Evolutionary conservation across 2,888 invertebrate genomes (phyloP).

Genomic region (Xestoiulus laeticollis): DNA sequence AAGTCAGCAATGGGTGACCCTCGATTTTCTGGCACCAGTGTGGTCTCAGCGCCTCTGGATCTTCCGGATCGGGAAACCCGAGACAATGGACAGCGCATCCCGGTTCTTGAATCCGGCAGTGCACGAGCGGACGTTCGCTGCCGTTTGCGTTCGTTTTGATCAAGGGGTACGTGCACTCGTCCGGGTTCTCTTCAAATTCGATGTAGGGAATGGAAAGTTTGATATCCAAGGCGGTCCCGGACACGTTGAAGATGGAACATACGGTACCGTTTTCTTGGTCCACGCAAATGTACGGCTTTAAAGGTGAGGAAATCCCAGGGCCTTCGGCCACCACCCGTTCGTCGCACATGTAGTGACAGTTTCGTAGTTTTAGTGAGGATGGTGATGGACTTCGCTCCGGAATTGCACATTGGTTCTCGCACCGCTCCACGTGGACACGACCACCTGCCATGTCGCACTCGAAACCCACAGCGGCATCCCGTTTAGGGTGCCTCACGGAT

Average conservation of each 20-base stretch:
- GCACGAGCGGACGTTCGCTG: slow-evolving; percentile 22
- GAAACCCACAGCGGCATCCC: slow-evolving; percentile 57
- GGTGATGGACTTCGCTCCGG: slow-evolving; percentile 42
- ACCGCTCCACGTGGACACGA: slow-evolving; percentile 58
- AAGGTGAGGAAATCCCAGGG: not conserved
- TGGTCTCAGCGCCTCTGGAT: not conserved
- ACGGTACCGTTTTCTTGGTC: not conserved
- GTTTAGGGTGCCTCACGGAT: slow-evolving; percentile 56
- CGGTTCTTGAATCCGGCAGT: slow-evolving; percentile 46
- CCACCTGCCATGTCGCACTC: slow-evolving; percentile 58
- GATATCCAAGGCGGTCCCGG: slow-evolving; percentile 51
- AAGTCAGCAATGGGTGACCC: slow-evolving; percentile 75
- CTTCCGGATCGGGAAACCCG: not conserved
- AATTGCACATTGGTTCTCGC: slow-evolving; percentile 54
- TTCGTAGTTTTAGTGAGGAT: slow-evolving; percentile 52
- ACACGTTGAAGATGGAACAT: slow-evolving; percentile 54
- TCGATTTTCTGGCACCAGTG: slow-evolving; percentile 57
- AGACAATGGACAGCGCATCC: slow-evolving; percentile 50
- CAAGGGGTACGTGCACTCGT: slow-evolving; percentile 49
- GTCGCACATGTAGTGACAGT: slow-evolving; percentile 57
- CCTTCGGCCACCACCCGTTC: slow-evolving; percentile 2
- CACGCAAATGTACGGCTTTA: slow-evolving; percentile 50
- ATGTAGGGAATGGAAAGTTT: slow-evolving; percentile 38
- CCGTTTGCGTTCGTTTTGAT: not conserved
- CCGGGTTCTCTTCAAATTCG: not conserved